Conservation (phyloP, 1,140 invertebrate genomes). For the Himalopsyche phryganea region DNA sequence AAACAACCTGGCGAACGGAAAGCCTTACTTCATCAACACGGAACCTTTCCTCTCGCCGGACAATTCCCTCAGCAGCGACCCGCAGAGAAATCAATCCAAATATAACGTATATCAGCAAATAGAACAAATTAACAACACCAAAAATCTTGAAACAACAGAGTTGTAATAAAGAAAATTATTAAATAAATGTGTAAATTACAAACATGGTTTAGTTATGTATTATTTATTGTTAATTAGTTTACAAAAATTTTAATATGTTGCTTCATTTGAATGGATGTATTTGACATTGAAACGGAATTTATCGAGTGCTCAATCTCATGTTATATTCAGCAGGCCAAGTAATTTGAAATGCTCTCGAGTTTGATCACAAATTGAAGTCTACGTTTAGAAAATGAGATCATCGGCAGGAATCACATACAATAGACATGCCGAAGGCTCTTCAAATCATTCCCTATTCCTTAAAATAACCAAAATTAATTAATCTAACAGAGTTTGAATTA, state of each 20-base stretch:
- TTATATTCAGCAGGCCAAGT: too few species aligned
- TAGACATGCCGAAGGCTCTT: too few species aligned
- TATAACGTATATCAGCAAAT: conserved; percentile 64
- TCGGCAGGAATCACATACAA: too few species aligned
- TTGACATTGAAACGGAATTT: too few species aligned
- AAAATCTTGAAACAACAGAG: conserved; percentile 85
- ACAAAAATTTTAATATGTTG: too few species aligned
- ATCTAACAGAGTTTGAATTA: not conserved
- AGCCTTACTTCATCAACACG: conserved; percentile 53
- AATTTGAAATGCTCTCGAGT: too few species aligned
- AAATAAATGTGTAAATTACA: conserved; percentile 1
- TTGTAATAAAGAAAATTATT: conserved; percentile 46
- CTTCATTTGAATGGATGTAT: too few species aligned
- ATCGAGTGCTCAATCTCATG: too few species aligned
- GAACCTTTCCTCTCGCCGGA: conserved; percentile 53
- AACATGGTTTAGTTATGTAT: not conserved
- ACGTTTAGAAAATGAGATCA: too few species aligned
- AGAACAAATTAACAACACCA: conserved; percentile 61
- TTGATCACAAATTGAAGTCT: too few species aligned
- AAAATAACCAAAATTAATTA: not conserved
- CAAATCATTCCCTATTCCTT: too few species aligned
- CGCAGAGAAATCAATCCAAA: conserved; percentile 56
- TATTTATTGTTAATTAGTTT: too few species aligned
- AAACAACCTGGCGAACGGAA: conserved; percentile 53
- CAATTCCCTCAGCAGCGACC: conserved; percentile 43